A percentile compares a stretch with the other conserved stretches of the same genome.
phyloP scores from a whole-genome alignment of 2,113 vertebrate genomes.

The Heterotis niloticus region DNA sequence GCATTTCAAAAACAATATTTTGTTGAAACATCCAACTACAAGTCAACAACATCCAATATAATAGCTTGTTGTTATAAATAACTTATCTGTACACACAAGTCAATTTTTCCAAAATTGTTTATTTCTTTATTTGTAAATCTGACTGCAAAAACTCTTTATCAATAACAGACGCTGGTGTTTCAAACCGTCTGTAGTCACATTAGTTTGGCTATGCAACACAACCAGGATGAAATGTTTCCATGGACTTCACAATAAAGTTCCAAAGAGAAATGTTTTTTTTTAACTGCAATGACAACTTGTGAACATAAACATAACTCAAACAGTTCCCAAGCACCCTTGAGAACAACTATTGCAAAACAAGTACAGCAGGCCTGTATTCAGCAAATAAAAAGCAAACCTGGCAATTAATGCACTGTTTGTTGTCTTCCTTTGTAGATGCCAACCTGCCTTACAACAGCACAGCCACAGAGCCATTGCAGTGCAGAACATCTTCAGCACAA shows the following conservation, averaged over 20 bases:
- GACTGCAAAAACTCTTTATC: slow-evolving; percentile 56
- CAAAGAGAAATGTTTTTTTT: too few relatives aligned
- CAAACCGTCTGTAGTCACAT: slow-evolving; percentile 41
- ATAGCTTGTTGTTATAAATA: neutral
- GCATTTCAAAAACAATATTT: too few relatives aligned
- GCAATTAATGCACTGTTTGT: slow-evolving; percentile 13
- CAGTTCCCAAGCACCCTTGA: slow-evolving; percentile 28
- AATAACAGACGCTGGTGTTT: slow-evolving; percentile 50
- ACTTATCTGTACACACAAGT: neutral
- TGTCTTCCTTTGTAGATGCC: neutral
- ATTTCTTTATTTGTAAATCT: slow-evolving; percentile 60
- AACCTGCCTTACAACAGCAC: neutral
- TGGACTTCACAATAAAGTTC: slow-evolving; percentile 35
- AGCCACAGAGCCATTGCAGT: too few relatives aligned
- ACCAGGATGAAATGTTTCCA: slow-evolving; percentile 26
- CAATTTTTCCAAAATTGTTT: slow-evolving; percentile 47
- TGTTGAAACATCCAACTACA: too few relatives aligned
- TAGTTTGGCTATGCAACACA: slow-evolving; percentile 41
- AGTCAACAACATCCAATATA: too few relatives aligned
- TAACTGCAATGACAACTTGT: slow-evolving; percentile 37
- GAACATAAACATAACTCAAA: slow-evolving; percentile 30
- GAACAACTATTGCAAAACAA: slow-evolving; percentile 27
- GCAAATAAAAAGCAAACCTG: slow-evolving; percentile 36
- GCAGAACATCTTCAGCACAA: too few relatives aligned
- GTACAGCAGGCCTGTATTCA: slow-evolving; percentile 44